These are phyloP conservation scores for Notolabrus celidotus DNA, from an alignment of 2,797 vertebrate species.

Conservation along the genomic window DNA sequence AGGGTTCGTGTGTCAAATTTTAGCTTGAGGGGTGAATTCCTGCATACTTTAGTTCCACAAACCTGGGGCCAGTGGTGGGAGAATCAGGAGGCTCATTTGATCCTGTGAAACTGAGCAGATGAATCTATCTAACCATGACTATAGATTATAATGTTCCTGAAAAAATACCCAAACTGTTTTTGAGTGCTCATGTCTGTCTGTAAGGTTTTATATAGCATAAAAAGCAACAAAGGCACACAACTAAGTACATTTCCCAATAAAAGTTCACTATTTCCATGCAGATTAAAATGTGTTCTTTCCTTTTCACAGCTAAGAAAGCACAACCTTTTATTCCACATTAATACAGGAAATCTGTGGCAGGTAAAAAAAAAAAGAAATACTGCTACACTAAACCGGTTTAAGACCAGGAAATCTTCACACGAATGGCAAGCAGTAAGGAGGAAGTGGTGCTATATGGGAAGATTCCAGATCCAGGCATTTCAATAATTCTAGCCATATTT, in stretches of 20 bases:
- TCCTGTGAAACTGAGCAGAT: not conserved
- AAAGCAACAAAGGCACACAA: not conserved
- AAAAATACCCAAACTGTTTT: not conserved
- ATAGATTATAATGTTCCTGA: not conserved
- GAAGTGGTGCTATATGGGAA: not conserved
- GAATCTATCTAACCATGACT: not conserved
- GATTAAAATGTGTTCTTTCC: no score
- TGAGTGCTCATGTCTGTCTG: not conserved
- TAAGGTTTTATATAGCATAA: not conserved
- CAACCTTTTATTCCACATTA: not conserved
- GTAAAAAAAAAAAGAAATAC: conserved; percentile 21
- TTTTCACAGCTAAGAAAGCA: conserved; percentile 1
- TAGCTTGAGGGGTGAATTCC: not conserved
- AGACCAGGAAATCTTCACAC: not conserved
- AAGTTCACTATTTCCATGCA: not conserved
- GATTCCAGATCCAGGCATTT: not conserved
- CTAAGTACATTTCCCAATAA: no score
- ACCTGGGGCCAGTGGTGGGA: not conserved
- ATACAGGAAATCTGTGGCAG: not conserved
- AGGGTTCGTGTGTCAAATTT: not conserved
- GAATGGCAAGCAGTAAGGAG: not conserved
- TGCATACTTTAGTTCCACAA: not conserved
- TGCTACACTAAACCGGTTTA: not conserved
- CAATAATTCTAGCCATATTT: not conserved
- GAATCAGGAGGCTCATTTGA: not conserved